Conservation (phyloP, 2,113 vertebrate species). For the rat (Rattus norvegicus) region GRCr8 NC_086020.1:144918501-144919000, state of each 20-base stretch:
- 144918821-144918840: not conserved
- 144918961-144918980: too few species aligned
- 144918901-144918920: too few species aligned
- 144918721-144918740: not conserved
- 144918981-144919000: too few species aligned
- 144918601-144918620: not conserved
- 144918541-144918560: too few species aligned
- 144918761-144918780: not conserved
- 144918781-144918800: not conserved
- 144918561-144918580: too few species aligned
- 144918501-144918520: too few species aligned
- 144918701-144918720: slow-evolving; percentile 22
- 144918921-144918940: too few species aligned
- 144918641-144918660: not conserved
- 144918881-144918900: not conserved
- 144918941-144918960: too few species aligned
- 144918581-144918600: not conserved
- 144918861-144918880: not conserved
- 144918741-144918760: not conserved
- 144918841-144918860: not conserved
- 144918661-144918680: not conserved
- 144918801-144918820: not conserved
- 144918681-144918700: not conserved
- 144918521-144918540: too few species aligned
- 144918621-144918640: not conserved